Base-by-base conservation (phyloP, 2,888 invertebrate species). In the Patella ulyssiponensis region DNA sequence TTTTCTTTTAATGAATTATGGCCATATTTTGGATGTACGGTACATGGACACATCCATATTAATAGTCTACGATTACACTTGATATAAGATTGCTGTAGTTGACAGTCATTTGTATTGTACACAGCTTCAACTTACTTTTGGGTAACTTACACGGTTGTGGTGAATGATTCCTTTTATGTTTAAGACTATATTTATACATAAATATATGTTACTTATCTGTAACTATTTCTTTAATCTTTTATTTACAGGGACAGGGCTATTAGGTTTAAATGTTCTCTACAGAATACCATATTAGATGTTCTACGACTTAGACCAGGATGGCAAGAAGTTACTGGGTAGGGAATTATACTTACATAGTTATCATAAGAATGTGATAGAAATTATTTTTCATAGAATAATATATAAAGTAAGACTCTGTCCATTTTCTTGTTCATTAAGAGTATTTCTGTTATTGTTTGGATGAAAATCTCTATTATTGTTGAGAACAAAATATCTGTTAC, bases 221-320 rank as follows among this genome's bases (percentile, higher is more conserved):
- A 9, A 20, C 11, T 64, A 23, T 64, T 20, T 20, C 1, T 23
- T 15, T 73, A 5, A 54, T 52, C 74, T 23, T 74, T 53, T 27
- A 71, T 12, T 82, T 79, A 3, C 77, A 88, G 88, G 33, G 89
- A 89, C 77, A 80, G 89, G 54, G 85, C 85, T 73, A 90, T 92
- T 33, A 83, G 91, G 44, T 92, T 89, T 84, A 88, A 87, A 81
- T 91, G 91, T 78, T 90, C 88, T 14, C 81, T 92, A 69, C 89
- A 90, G 80, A 92, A 92, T 81, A 90, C 91, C 3, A 91, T 91
- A 56, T 81, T 90, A 14, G 92, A 92, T 86, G 92, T 91, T 9
- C 79, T 92, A 56, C 85, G 87, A 75, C 86, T 82, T 17, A 81
- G 92, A 56, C 87, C 89, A 51, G 91, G 92, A 0, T 92, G 92